These are phyloP conservation scores for Holothuria leucospilota DNA, from an alignment of 53 echinoderm and acorn worm species.

Conservation along the genomic window DNA sequence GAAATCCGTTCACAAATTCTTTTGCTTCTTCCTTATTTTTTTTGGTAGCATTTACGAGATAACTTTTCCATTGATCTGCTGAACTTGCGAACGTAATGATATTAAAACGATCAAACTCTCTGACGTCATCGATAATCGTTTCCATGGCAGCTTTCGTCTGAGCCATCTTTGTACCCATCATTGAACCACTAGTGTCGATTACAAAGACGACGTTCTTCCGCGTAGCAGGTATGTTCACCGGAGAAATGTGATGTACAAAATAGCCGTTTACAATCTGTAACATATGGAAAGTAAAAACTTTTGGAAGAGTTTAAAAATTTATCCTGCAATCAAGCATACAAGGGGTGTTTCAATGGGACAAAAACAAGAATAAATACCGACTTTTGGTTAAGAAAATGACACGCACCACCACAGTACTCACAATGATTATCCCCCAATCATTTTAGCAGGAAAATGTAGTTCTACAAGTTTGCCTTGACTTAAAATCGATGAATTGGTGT, in stretches of 20 bases:
- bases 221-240: slow-evolving; percentile 54
- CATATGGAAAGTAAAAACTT: no score
- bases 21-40: slow-evolving; percentile 47
- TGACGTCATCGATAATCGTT: slow-evolving; percentile 77
- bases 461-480: no score
- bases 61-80: slow-evolving; percentile 8
- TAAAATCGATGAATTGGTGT: no score
- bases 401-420: no score
- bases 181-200: slow-evolving; percentile 87
- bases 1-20: slow-evolving; percentile 1
- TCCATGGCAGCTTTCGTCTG: slow-evolving; percentile 77
- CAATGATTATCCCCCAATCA: no score
- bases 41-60: slow-evolving; percentile 31
- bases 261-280: slow-evolving; percentile 76
- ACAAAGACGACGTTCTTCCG: slow-evolving; percentile 84
- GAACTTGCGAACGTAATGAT: slow-evolving; percentile 39
- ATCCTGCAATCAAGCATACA: no score
- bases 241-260: slow-evolving; percentile 91
- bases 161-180: slow-evolving; percentile 68
- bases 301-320: no score
- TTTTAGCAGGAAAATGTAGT: no score
- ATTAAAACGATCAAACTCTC: slow-evolving; percentile 65
- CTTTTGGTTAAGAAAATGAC: no score
- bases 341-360: no score
- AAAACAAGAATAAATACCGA: no score